Base-by-base conservation (phyloP, 2,888 invertebrate species). In the Leucophenga montana region DNA sequence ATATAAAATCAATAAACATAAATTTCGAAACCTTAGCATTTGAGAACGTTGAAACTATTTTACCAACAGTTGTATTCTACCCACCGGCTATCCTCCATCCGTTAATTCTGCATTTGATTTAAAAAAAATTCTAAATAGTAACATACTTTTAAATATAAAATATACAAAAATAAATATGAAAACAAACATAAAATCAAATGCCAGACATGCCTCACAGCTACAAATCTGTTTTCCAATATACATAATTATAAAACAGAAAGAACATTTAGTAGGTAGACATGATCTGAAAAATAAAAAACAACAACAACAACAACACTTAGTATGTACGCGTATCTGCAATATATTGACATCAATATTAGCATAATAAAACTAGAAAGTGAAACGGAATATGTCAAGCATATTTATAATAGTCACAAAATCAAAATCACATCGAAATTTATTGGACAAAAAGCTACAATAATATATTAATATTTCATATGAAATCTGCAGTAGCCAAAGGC, bases 351-450 rank as follows among this genome's bases (percentile, higher is more conserved):
- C 11, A 8, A 39, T 8, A 39, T 39, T 8, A 39, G 39, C 8
- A 39, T 5, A 39, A 39, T 39, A 11, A 39, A 39, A 39, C 11
- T 5, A 39, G 11, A 39, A 8, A 11, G 11, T 11, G 11, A 39
- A 39, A 39, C 39, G 8, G 39, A 1, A 11, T 39, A 27, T 27
- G 27, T 27, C 27, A 4, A 27, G 4, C 27, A 27, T 2, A 27
- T 39, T 39, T 22, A 46, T 9, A 46, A 46, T 46, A 64, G 62
- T 64, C 62, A 64, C 22, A 64, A 64, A 64, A 64, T 46, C 22
- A 64, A 64, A 64, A 64, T 22, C 22, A n/a, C n/a, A 48, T 64
- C 62, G 22, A 57, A 27, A 8, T 27, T 57, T 57, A 57, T 57
- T 27, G 27, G 27, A 14, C 1, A 22, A 57, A 57, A 13, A 57